These are phyloP conservation scores for Petrolisthes manimaculis DNA, from an alignment of 2,888 invertebrate species.

Conservation along the genomic window DNA sequence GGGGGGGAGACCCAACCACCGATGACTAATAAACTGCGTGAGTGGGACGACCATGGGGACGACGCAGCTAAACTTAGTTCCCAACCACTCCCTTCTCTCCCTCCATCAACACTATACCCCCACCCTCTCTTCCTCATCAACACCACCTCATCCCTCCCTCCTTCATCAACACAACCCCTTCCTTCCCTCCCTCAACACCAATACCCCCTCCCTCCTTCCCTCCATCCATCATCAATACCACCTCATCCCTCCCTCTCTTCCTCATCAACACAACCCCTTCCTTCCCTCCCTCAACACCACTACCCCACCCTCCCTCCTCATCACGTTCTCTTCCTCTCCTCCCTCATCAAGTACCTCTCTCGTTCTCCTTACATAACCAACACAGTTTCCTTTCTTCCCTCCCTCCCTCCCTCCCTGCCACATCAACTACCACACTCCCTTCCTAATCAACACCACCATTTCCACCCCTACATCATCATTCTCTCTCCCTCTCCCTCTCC, in stretches of 20 bases:
- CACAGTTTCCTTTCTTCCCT: background rate
- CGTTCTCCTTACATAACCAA: background rate
- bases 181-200: background rate
- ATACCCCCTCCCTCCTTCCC: background rate
- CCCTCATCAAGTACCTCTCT: background rate
- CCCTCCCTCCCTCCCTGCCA: slow-evolving; percentile 3
- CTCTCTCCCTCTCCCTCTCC: background rate
- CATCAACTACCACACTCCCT: background rate
- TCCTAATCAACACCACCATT: background rate
- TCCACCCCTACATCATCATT: background rate
- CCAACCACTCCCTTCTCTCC: background rate
- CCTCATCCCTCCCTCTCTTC: background rate
- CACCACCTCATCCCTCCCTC: background rate
- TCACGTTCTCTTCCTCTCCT: background rate
- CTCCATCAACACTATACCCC: background rate
- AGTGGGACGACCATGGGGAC: background rate
- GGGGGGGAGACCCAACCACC: background rate
- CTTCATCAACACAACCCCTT: background rate
- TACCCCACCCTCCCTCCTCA: background rate
- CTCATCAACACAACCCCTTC: background rate
- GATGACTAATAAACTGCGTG: background rate
- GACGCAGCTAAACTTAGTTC: background rate
- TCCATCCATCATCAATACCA: background rate
- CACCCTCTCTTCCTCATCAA: background rate
- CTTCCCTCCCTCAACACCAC: background rate